Percentiles rank a stretch among this genome's conserved stretches.
Conservation (phyloP, 2,113 vertebrate genomes). For the Deroptyus accipitrinus region DNA sequence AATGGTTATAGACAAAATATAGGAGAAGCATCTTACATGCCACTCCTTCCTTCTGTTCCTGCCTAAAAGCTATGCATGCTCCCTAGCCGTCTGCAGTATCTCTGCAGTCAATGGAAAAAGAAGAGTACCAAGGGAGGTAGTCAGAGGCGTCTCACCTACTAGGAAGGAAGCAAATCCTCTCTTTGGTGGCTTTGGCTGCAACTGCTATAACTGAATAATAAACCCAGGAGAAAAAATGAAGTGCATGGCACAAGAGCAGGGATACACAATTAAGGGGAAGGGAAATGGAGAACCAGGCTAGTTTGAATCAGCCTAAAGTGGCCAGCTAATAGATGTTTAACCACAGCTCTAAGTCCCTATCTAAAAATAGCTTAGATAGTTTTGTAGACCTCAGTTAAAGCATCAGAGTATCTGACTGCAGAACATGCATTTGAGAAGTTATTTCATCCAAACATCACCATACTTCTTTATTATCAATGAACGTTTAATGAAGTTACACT, state of each 20-base stretch:
- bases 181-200: background rate
- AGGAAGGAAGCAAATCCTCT: background rate
- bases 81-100: background rate
- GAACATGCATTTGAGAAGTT: background rate
- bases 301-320: background rate
- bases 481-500: background rate
- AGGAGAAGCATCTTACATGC: background rate
- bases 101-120: background rate
- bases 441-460: background rate
- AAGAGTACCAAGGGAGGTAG: background rate
- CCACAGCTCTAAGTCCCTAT: background rate
- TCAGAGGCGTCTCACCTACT: background rate
- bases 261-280: background rate
- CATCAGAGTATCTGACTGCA: background rate
- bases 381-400: background rate
- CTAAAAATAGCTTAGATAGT: background rate
- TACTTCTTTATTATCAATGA: background rate
- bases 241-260: background rate
- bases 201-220: background rate
- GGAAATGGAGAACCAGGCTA: background rate
- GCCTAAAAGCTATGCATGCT: background rate
- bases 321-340: background rate
- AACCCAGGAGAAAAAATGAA: background rate
- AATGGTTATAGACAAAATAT: background rate
- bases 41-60: background rate